These are phyloP conservation scores for Crotalus viridis DNA, from an alignment of 2,113 vertebrate genomes.

Conservation along the genomic window DNA sequence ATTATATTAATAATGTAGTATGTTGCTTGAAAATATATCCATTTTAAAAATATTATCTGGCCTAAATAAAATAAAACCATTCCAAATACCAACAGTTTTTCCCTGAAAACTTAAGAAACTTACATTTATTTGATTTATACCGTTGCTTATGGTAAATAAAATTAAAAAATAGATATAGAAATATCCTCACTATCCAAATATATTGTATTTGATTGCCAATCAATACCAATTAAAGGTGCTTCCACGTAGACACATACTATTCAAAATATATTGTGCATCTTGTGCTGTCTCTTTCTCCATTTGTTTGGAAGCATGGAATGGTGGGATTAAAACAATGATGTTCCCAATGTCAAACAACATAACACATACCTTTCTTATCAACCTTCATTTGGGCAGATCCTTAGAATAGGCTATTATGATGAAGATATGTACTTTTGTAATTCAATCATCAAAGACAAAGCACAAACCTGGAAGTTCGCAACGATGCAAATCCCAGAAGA, in stretches of 20 bases:
- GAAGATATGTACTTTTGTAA: background rate
- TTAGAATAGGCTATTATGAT: background rate
- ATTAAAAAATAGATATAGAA: background rate
- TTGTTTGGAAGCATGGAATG: background rate
- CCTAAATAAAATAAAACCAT: background rate
- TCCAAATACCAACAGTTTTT: background rate
- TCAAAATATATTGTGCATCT: background rate
- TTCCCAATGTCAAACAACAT: background rate
- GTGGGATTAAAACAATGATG: background rate
- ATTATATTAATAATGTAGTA: background rate
- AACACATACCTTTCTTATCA: background rate
- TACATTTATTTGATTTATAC: background rate
- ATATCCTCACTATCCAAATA: background rate
- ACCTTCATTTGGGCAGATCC: background rate
- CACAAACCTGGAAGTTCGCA: constrained; percentile 88
- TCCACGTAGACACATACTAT: background rate
- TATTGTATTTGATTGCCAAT: background rate
- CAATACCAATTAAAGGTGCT: background rate
- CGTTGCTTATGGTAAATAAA: background rate
- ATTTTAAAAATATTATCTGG: background rate
- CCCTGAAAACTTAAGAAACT: background rate
- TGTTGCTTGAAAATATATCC: background rate
- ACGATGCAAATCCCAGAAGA: constrained; percentile 88
- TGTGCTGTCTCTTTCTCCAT: background rate
- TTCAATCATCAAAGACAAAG: constrained; percentile 10